Base-by-base conservation (phyloP, 2,113 vertebrate genomes). In the Callaeas wilsoni region DNA sequence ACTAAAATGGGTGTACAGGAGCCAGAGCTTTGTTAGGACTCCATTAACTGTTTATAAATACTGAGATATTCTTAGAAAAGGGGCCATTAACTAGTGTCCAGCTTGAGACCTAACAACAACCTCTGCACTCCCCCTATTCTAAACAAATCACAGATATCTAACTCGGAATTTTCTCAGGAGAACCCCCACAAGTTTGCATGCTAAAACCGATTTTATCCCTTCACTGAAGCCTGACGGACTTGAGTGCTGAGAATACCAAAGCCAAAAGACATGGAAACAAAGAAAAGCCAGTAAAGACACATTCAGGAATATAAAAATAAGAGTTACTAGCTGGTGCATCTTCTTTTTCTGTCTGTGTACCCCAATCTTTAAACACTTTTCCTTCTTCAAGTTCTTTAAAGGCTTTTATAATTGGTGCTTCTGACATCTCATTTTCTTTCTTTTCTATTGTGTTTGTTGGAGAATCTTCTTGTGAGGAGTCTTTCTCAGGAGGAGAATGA, bases 371-470 rank as follows among this genome's bases (percentile, higher is more conserved):
- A 23, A 99, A 98, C 29, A 98, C 96, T 97, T 97, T 98, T 96
- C 98, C 98, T 95, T 98, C 98, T 97, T 99, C 98, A 82, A 99
- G 98, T 97, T 99, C 98, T 84, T 99, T 99, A 76, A 99, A 97
- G 39, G 99, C 98, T 97, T 98, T 99, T 97, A 99, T 98, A 93
- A 99, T 96, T 10, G 99, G 99, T 20, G 98, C 98, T 87, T 99
- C 97, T 37, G 97, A 93, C 19, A 91, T 82, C 13, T 98, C 98
- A n/a, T 79, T 94, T 23, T 98, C 98, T 57, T 98, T 98, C 53
- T 96, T 97, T 20, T 87, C 86, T 15, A 23, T 19, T 50, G 98
- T 94, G 89, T 94, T 94, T 74, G 92, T 52, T 73, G 96, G 76
- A 49, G 95, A 95, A n/a, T 74, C 93, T 80, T 93, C 97, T 71